Percentiles rank a stretch among this genome's conserved stretches.
Evolutionary conservation across 1,140 invertebrate species (phyloP).

Genomic region (Pygmarrhopalites habei): DNA sequence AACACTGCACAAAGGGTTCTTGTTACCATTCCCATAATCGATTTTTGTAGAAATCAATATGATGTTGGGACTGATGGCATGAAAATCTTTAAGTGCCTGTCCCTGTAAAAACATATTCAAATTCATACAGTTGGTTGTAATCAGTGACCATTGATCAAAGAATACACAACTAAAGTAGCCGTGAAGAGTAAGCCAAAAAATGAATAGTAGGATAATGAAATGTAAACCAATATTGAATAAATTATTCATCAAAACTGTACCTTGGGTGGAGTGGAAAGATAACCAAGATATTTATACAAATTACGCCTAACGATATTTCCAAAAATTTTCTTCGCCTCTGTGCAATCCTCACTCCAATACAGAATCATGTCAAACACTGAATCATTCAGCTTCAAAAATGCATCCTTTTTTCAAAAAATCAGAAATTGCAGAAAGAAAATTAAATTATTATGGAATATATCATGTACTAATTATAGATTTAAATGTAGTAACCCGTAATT

Average conservation of each 20-base stretch:
- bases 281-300: conserved; percentile 31
- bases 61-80: not conserved
- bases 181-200: not conserved
- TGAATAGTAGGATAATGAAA: not conserved
- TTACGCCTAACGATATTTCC: conserved; percentile 15
- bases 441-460: not conserved
- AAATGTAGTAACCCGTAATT: not conserved
- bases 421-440: conserved; percentile 17
- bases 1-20: too few relatives aligned
- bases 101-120: not conserved
- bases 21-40: conserved; percentile 23
- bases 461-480: not conserved
- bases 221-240: not conserved
- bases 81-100: conserved; percentile 15
- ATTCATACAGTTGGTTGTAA: not conserved
- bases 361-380: conserved; percentile 24
- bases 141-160: not conserved
- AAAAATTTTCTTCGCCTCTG: conserved; percentile 18
- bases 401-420: conserved; percentile 21
- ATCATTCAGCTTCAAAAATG: conserved; percentile 33
- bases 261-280: conserved; percentile 5
- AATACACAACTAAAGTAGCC: not conserved
- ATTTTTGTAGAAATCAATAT: conserved; percentile 13
- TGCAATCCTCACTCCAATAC: conserved; percentile 3
- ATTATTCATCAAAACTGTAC: conserved; percentile 1